Evolutionary conservation across 2,888 invertebrate genomes (phyloP).

Genomic region (Griposia aprilina): DNA sequence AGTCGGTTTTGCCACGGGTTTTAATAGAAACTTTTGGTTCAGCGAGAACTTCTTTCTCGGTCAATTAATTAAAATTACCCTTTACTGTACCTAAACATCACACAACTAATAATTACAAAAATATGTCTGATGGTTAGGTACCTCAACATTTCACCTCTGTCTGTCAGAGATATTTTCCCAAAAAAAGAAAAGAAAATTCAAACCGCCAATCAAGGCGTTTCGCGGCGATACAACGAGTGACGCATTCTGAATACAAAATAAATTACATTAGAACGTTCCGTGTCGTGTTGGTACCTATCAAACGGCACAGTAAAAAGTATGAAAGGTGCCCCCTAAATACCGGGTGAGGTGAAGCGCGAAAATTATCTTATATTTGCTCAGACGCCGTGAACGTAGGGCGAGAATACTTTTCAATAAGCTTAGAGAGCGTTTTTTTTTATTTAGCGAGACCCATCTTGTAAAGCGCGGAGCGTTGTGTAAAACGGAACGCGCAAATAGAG

Average conservation of each 20-base stretch:
- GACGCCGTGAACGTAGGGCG: slow-evolving; percentile 90
- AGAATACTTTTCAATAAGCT: slow-evolving; percentile 91
- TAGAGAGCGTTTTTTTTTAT: slow-evolving; percentile 89
- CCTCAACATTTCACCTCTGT: neutral
- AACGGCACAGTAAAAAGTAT: slow-evolving; percentile 88
- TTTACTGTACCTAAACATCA: neutral
- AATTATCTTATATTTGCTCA: slow-evolving; percentile 91
- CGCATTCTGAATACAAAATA: slow-evolving; percentile 87
- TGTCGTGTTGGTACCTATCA: slow-evolving; percentile 78
- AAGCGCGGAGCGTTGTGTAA: slow-evolving; percentile 79
- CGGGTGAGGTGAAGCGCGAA: slow-evolving; percentile 89
- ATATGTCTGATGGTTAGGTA: neutral
- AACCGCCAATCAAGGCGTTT: slow-evolving; percentile 67
- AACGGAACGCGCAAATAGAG: slow-evolving; percentile 87
- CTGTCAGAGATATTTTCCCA: slow-evolving; percentile 3
- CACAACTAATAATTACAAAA: neutral
- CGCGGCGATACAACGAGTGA: slow-evolving; percentile 68
- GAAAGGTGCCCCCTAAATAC: slow-evolving; percentile 91
- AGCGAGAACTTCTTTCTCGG: neutral
- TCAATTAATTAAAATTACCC: neutral
- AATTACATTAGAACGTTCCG: slow-evolving; percentile 85
- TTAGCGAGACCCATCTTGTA: slow-evolving; percentile 85
- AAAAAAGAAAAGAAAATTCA: slow-evolving; percentile 46
- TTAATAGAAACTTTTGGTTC: neutral
- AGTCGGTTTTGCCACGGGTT: neutral